These are phyloP conservation scores for Drosophila sulfurigaster DNA, from an alignment of 1,140 invertebrate species.

Conservation along the genomic window DNA sequence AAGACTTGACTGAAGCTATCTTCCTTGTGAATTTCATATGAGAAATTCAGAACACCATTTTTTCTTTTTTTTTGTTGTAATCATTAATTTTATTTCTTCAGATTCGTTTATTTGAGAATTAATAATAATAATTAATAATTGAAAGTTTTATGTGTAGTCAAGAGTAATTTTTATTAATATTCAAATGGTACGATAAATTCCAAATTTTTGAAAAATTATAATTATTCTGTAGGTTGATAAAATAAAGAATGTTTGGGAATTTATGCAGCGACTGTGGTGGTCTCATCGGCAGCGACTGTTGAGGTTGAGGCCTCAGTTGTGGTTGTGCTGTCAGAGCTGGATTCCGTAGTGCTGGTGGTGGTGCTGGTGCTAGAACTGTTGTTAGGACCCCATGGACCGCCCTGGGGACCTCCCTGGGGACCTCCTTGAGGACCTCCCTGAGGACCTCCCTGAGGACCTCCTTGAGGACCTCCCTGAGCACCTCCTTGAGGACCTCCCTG, in stretches of 20 bases:
- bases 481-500: constrained; percentile 21
- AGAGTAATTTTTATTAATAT: too few species aligned
- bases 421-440: not conserved
- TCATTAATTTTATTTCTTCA: too few species aligned
- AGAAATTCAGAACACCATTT: too few species aligned
- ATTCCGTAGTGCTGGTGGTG: not conserved
- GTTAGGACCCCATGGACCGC: not conserved
- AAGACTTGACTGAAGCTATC: too few species aligned
- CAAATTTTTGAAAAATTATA: too few species aligned
- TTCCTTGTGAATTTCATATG: too few species aligned
- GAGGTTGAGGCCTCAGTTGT: not conserved
- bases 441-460: not conserved
- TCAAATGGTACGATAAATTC: too few species aligned
- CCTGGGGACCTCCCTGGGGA: not conserved
- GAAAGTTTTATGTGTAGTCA: too few species aligned
- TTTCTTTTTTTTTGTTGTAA: too few species aligned
- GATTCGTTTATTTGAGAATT: too few species aligned
- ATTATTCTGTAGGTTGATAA: not conserved
- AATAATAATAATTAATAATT: too few species aligned
- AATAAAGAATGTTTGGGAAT: not conserved
- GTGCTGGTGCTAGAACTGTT: not conserved
- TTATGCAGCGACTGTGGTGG: not conserved
- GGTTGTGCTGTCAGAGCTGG: not conserved
- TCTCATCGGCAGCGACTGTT: not conserved
- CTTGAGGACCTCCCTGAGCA: not conserved